phyloP scores from a whole-genome alignment of 2,113 vertebrate genomes.

The Procavia capensis region DNA sequence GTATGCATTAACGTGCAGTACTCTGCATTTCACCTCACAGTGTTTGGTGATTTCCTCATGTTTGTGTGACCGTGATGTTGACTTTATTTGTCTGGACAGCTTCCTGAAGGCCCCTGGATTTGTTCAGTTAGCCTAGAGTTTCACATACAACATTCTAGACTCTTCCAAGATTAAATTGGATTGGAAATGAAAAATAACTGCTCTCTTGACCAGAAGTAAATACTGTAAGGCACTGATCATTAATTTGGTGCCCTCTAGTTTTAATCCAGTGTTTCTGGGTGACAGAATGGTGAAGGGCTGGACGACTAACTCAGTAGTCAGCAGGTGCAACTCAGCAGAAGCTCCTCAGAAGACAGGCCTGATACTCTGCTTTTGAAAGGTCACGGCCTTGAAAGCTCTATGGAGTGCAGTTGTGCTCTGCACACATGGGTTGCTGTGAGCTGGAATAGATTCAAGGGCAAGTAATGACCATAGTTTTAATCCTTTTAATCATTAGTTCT shows the following conservation, averaged over 20 bases:
- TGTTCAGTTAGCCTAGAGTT: not conserved
- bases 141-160: not conserved
- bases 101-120: constrained; percentile 29
- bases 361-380: not conserved
- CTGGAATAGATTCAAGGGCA: not conserved
- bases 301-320: not conserved
- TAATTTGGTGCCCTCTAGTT: not conserved
- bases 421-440: not conserved
- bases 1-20: not conserved
- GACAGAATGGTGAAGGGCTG: not conserved
- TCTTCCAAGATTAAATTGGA: constrained; percentile 21
- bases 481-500: not conserved
- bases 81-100: constrained; percentile 6
- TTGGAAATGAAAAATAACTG: constrained; percentile 9
- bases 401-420: not conserved
- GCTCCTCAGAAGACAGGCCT: not conserved
- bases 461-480: not conserved
- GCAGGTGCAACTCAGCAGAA: not conserved
- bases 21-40: not conserved
- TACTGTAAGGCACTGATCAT: not conserved
- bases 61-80: constrained; percentile 37
- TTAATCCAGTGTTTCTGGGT: not conserved
- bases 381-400: not conserved
- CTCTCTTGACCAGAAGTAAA: not conserved
- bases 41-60: constrained; percentile 6